These are phyloP conservation scores for Cinclus cinclus DNA, from an alignment of 2,113 vertebrate genomes.

Conservation along the genomic window DNA sequence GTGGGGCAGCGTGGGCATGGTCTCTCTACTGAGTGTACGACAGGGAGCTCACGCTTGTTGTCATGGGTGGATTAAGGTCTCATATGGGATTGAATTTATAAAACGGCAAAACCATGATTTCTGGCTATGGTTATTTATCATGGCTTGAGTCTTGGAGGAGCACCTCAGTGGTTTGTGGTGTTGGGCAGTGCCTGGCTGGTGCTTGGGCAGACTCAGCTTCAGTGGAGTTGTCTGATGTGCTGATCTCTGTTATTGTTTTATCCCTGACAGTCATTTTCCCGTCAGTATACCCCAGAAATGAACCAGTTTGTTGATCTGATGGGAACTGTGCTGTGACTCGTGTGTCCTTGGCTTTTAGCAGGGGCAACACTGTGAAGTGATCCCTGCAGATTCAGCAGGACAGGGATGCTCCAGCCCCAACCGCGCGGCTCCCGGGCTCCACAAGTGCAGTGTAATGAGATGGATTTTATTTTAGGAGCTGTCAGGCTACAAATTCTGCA, in stretches of 20 bases:
- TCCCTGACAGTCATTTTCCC: not conserved
- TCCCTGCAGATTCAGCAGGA: not conserved
- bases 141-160: not conserved
- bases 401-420: not conserved
- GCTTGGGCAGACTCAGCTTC: not conserved
- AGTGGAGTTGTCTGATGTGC: not conserved
- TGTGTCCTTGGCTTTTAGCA: accelerated
- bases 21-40: accelerated
- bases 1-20: not conserved
- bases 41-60: accelerated
- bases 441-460: not conserved
- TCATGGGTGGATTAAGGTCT: not conserved
- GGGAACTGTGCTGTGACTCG: not conserved
- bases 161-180: not conserved
- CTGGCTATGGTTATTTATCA: not conserved
- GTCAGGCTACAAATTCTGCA: not conserved
- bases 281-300: not conserved
- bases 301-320: not conserved
- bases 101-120: not conserved
- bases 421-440: accelerated
- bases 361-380: accelerated
- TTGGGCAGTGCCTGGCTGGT: not conserved
- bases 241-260: not conserved
- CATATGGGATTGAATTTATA: not conserved
- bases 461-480: not conserved